Conservation (phyloP, 2,113 vertebrate genomes). For the Neotoma lepida region DNA sequence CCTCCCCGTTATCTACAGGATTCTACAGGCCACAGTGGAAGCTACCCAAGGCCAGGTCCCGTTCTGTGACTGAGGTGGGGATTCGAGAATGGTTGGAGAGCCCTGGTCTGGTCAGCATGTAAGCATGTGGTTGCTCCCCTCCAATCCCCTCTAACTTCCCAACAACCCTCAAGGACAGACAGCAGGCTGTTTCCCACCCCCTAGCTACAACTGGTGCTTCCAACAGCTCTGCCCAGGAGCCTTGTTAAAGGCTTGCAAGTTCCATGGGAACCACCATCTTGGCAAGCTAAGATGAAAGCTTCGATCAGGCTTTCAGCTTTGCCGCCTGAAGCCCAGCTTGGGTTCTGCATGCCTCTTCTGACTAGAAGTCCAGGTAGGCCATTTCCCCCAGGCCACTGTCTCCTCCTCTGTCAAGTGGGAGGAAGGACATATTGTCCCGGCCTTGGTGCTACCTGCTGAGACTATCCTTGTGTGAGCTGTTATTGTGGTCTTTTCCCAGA, state of each 20-base stretch:
- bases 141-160: background rate
- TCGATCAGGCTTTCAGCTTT: background rate
- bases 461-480: background rate
- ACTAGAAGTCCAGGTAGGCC: background rate
- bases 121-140: too few relatives aligned
- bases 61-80: background rate
- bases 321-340: background rate
- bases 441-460: background rate
- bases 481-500: background rate
- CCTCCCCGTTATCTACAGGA: background rate
- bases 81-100: background rate
- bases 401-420: background rate
- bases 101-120: background rate
- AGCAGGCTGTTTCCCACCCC: background rate
- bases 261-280: too few relatives aligned
- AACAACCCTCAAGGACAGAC: background rate
- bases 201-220: background rate
- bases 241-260: background rate
- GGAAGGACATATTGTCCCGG: background rate
- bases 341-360: background rate
- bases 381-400: background rate
- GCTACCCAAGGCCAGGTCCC: too few relatives aligned
- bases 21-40: background rate
- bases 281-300: background rate
- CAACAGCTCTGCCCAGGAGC: background rate